phyloP scores from a whole-genome alignment of 2,888 invertebrate genomes.

The Protophormia terraenovae region DNA sequence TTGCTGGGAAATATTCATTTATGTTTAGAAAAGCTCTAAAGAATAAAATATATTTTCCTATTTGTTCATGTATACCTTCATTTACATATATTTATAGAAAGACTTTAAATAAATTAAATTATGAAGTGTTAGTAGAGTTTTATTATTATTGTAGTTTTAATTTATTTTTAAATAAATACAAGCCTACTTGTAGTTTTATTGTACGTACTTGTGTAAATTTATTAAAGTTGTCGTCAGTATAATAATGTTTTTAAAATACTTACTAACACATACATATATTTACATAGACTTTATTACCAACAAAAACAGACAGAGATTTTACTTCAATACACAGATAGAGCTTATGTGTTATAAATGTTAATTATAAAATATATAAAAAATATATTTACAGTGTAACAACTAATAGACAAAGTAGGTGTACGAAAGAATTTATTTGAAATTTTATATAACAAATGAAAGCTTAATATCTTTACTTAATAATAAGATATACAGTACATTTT shows the following conservation, averaged over 20 bases:
- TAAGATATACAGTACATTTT: no score
- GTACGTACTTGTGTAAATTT: background rate
- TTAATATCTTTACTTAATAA: no score
- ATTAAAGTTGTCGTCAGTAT: slow-evolving; percentile 4
- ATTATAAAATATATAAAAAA: slow-evolving; percentile 44
- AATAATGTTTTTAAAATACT: background rate
- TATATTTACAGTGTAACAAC: background rate
- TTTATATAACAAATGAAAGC: no score
- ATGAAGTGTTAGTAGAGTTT: slow-evolving; percentile 9
- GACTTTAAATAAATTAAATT: slow-evolving; percentile 31
- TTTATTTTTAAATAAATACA: background rate
- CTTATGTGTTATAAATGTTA: slow-evolving; percentile 29
- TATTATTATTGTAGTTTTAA: background rate
- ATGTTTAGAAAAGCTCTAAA: background rate
- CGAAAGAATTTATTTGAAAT: background rate
- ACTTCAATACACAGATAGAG: slow-evolving; percentile 3
- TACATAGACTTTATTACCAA: background rate
- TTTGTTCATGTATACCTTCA: no score
- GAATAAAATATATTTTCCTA: no score
- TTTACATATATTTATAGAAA: background rate
- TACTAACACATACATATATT: background rate
- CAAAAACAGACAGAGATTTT: background rate
- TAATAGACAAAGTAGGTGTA: background rate
- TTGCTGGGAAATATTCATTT: no score
- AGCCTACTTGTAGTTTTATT: background rate